Evolutionary conservation across 2,797 vertebrate genomes (phyloP).

Genomic region (Masticophis lateralis): DNA sequence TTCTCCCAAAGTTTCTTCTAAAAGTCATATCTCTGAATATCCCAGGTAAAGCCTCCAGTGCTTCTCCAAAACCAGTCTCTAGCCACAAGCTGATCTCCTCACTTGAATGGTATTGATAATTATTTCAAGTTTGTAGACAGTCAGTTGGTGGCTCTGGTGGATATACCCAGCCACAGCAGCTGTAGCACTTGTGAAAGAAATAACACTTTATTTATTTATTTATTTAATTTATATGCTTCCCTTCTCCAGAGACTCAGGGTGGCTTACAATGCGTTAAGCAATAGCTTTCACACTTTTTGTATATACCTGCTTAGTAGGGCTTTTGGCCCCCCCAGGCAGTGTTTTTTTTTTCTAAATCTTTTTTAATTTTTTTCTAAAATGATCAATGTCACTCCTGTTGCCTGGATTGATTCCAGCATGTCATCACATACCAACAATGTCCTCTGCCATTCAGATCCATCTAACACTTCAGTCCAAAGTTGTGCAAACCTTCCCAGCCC

Average conservation of each 20-base stretch:
- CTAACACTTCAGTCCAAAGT: not conserved
- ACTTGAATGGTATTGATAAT: not conserved
- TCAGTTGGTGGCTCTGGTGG: not conserved
- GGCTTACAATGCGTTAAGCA: too few relatives aligned
- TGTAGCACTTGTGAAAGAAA: not conserved
- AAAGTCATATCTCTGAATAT: not conserved
- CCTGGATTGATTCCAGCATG: not conserved
- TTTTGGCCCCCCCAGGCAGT: too few relatives aligned
- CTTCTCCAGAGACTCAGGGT: too few relatives aligned
- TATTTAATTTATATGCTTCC: too few relatives aligned
- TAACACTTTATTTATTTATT: not conserved
- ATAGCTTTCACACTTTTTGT: too few relatives aligned
- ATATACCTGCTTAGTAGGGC: too few relatives aligned
- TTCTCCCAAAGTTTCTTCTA: not conserved
- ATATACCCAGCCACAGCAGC: not conserved
- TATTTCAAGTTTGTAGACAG: not conserved
- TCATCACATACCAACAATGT: not conserved
- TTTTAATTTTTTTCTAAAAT: not conserved
- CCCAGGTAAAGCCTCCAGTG: not conserved
- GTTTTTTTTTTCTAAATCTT: too few relatives aligned
- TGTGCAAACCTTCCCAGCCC: not conserved
- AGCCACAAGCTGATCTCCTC: not conserved
- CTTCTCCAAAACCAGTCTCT: not conserved
- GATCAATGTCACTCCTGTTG: not conserved
- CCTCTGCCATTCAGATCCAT: not conserved